Base-by-base conservation (phyloP, 2,113 vertebrate genomes). In the Pithys albifrons region DNA sequence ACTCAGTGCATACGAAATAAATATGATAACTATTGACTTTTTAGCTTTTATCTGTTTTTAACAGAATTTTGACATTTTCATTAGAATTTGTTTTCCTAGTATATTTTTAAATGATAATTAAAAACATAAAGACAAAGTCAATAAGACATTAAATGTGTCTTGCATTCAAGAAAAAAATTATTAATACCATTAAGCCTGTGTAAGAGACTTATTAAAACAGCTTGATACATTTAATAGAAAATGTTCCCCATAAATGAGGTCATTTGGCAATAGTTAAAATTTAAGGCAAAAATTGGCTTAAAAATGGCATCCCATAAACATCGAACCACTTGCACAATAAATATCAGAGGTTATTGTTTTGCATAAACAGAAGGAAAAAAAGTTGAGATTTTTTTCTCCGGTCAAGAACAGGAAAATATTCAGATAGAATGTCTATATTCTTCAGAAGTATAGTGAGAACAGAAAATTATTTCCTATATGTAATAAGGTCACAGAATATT, bases 141-240 rank as follows among this genome's bases (percentile, higher is more conserved):
- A 0, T 54, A 85, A 83, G 74, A 85, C 12, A 71, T 37, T 71
- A 80, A 81, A 89, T 24, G 7, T 37, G 45, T 28, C 61, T n/a
- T 64, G 35, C 24, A 71, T 67, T 94, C 41, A 83, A 67, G 16
- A 88, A 82, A 71, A 70, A 49, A 66, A 39, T 14, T 33, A 90
- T 29, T 71, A 79, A 66, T 71, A 82, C 43, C 24, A 85, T 85
- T 91, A 85, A 95, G 29, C 67, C 69, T 16, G n/a, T 35, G 19
- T 84, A 93, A 43, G 43, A 91, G 72, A 70, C 71, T 78, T 94
- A 94, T 78, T 97, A 94, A 93, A 91, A 12, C 77, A 96, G 59
- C 20, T 83, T 93, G 67, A 94, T 61, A 83, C 17, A 84, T 80
- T 96, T 94, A 86, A 95, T 70, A 71, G 75, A 93, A 95, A 52